Conservation (phyloP, 2,113 vertebrate genomes). For the Xenopus borealis region DNA sequence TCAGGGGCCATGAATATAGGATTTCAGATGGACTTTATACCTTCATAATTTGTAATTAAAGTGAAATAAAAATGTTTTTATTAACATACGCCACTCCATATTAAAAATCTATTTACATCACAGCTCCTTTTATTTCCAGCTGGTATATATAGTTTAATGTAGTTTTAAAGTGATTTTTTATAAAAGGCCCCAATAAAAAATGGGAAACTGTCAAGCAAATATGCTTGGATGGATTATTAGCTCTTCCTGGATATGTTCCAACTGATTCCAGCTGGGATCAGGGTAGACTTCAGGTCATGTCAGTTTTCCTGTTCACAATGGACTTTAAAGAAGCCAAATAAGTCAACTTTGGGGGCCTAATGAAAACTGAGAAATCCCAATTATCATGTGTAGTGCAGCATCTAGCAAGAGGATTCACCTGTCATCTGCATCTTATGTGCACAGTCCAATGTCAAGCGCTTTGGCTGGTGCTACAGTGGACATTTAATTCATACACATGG, state of each 20-base stretch:
- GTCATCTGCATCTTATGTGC: conserved; percentile 32
- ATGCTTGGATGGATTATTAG: conserved; percentile 25
- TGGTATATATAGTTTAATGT: too few species aligned
- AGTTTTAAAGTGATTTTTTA: too few species aligned
- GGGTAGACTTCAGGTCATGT: conserved; percentile 24
- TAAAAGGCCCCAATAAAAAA: too few species aligned
- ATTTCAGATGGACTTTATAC: too few species aligned
- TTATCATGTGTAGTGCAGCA: conserved; percentile 1
- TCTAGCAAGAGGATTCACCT: conserved; percentile 30
- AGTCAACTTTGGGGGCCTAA: conserved; percentile 28
- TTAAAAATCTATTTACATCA: too few species aligned
- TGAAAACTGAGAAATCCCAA: conserved; percentile 36
- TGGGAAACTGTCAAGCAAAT: conserved; percentile 31
- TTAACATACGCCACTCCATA: too few species aligned
- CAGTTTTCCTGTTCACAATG: conserved; percentile 34
- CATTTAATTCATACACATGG: conserved; percentile 13
- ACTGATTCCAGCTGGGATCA: conserved; percentile 36
- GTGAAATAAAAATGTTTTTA: too few species aligned
- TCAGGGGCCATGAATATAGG: too few species aligned
- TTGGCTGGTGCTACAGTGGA: conserved; percentile 16
- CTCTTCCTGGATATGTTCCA: conserved; percentile 23
- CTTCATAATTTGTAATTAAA: too few species aligned
- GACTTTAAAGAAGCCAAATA: conserved; percentile 39
- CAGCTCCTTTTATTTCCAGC: too few species aligned
- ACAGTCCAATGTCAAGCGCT: conserved; percentile 16